Evolutionary conservation across 2,888 invertebrate genomes (phyloP), one percentile per base, ranked within the genome.

Genomic region (Mesorhabditis spiculigera): DNA sequence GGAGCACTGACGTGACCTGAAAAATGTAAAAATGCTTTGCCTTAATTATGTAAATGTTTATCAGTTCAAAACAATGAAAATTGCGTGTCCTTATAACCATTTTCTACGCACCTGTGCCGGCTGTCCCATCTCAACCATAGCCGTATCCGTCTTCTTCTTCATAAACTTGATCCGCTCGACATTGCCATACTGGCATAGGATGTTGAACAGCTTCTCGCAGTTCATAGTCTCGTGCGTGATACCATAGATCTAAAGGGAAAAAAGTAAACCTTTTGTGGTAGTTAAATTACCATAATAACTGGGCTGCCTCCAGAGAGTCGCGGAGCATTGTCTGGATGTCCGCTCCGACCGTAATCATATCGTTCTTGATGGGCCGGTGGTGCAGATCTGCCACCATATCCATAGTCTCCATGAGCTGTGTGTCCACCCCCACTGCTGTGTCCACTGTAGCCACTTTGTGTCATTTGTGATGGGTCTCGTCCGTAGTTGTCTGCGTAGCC

Each of bases 81-180:
- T 6, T 63, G n/a, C 10, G 13, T 8, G 13, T 16, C 16, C 41
- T 63, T 16, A n/a, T 63, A 13, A 1, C 8, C 58, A 10, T 50
- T 50, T 50, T 50, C n/a, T 41, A 13, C 28, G 67, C 45, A 95
- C 95, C 8, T 95, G 93, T 71, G 93, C 91, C 13, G 91, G 91
- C 87, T 95, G 95, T 6, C 96, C 95, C 94, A 98, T 94, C 89
- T 98, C 96, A 68, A 97, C 93, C 97, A 98, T 98, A 65, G 96
- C 96, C 70, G 96, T 95, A 77, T 97, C 97, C 86, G 95, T 95
- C 89, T 97, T 98, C 74, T 94, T 94, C 89, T 95, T 95, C 88
- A 98, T 89, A 89, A 97, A 98, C 89, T 97, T 97, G 86, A 97
- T 90, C 92, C 94, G 91, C 83, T 94, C 92, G 78, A 97, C 95